Evolutionary conservation across 1,140 invertebrate genomes (phyloP), one percentile per base, ranked within the genome.

Genomic region (Aphidius ervi): DNA sequence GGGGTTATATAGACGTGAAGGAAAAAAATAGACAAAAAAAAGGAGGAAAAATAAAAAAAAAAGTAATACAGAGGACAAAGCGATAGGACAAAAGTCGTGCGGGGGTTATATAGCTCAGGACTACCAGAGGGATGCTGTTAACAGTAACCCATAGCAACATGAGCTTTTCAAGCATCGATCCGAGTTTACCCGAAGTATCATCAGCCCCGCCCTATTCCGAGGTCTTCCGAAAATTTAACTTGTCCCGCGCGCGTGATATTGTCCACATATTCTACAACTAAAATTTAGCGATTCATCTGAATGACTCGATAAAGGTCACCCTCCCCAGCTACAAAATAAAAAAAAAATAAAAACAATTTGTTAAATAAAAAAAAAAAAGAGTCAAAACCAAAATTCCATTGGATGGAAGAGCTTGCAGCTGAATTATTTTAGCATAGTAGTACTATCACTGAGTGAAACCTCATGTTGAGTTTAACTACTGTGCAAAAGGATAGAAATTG

Each of bases 101-200:
- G 58, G 61, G 56, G 58, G 23, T 31, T 31, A 31, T 31, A 31
- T 3, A 31, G 23, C 23, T 56, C 62, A 64, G 60, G 61, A 65
- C 68, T 62, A 60, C 23, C 23, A 31, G 23, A 64, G 70, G 75
- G 74, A 79, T 78, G 75, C 73, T 73, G 75, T 79, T 80, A 78
- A 80, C 73, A 70, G 77, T 80, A 77, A 76, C 77, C 78, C 76
- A 59, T 79, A 63, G 77, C 78, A 79, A 79, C 78, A 67, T 64
- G 72, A 37, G 54, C 74, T 72, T 77, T 71, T 75, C 76, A 76
- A 78, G 37, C 76, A 79, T 80, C 76, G 78, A 79, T 80, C 77
- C 75, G 72, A 76, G 70, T 74, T 77, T 79, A 77, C 74, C 75
- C 76, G 72, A 77, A 77, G 59, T 62, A 66, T 37, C 53, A 63